Percentiles rank a stretch among this genome's conserved stretches.
These are phyloP conservation scores for Alloplasta piceator DNA, from an alignment of 2,888 invertebrate species.

Conservation along the genomic window DNA sequence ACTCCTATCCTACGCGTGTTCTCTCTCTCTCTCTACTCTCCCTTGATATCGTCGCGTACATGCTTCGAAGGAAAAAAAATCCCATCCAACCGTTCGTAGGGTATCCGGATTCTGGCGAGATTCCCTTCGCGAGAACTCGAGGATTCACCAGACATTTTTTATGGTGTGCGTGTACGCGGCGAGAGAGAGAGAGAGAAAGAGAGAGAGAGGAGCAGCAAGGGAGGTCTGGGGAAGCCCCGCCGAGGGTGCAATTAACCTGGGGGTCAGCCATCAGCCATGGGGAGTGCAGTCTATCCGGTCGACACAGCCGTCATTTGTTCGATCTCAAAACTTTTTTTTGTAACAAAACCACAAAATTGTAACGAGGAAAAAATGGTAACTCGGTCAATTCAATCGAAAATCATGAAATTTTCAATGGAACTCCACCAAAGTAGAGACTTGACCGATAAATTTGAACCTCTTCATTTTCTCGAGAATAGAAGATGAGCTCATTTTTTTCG, in stretches of 20 bases:
- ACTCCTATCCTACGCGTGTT: background rate
- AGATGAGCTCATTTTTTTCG: too few species aligned
- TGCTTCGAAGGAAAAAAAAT: too few species aligned
- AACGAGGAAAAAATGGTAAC: background rate
- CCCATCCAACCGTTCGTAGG: slow-evolving; percentile 26
- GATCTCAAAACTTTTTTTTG: slow-evolving; percentile 8
- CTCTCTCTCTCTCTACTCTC: slow-evolving; percentile 7
- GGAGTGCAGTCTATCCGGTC: slow-evolving; percentile 40
- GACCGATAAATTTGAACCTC: too few species aligned
- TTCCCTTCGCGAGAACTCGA: slow-evolving; percentile 43
- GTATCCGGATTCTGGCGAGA: slow-evolving; percentile 58
- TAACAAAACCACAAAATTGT: background rate
- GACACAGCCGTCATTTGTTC: slow-evolving; percentile 12
- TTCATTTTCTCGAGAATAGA: too few species aligned
- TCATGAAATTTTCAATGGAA: too few species aligned
- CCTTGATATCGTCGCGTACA: slow-evolving; percentile 1
- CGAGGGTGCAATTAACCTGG: slow-evolving; percentile 76
- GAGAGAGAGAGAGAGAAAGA: slow-evolving; percentile 22
- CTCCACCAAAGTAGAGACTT: too few species aligned
- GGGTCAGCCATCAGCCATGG: slow-evolving; percentile 72
- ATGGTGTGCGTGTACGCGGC: slow-evolving; percentile 52
- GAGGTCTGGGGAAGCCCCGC: slow-evolving; percentile 68
- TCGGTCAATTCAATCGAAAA: too few species aligned
- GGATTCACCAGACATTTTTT: slow-evolving; percentile 26
- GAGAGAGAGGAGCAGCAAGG: slow-evolving; percentile 46